These are phyloP conservation scores for Passer montanus DNA, from an alignment of 2,113 vertebrate genomes.

Conservation along the genomic window DNA sequence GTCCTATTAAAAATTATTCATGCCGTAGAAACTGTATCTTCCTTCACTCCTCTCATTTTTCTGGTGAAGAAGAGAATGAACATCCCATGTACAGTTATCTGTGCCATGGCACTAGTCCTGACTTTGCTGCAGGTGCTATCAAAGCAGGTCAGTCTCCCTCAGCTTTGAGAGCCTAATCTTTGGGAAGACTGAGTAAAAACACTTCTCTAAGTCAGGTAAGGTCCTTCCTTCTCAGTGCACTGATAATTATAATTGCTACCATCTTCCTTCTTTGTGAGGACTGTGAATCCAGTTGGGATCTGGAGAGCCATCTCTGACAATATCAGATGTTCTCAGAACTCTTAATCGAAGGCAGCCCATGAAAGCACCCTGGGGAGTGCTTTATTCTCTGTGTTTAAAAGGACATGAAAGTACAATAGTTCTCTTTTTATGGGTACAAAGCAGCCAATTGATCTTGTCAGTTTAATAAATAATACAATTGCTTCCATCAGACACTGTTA, in stretches of 20 bases:
- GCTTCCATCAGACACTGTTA: slow-evolving; percentile 67
- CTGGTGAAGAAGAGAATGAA: neutral
- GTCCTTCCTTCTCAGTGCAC: slow-evolving; percentile 30
- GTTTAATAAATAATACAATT: slow-evolving; percentile 72
- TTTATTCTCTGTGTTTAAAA: slow-evolving; percentile 69
- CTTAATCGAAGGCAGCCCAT: slow-evolving; percentile 62
- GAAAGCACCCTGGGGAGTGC: slow-evolving; percentile 55
- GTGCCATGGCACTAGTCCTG: neutral
- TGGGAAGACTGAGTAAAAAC: slow-evolving; percentile 45
- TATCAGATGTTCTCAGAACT: slow-evolving; percentile 63
- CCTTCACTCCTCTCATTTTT: neutral
- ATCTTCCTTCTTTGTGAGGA: slow-evolving; percentile 38
- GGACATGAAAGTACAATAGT: slow-evolving; percentile 64
- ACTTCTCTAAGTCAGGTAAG: slow-evolving; percentile 29
- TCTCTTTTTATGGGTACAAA: slow-evolving; percentile 49
- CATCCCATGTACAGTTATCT: neutral
- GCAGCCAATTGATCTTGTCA: slow-evolving; percentile 69
- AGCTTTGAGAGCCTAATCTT: slow-evolving; percentile 6
- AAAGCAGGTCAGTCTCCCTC: neutral
- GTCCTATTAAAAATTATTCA: neutral
- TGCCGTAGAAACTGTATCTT: neutral
- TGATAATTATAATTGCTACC: slow-evolving; percentile 58
- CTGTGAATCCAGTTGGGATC: slow-evolving; percentile 46
- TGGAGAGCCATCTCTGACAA: slow-evolving; percentile 39
- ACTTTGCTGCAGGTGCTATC: neutral